Evolutionary conservation across 2,113 vertebrate species (phyloP).

Genomic region (Bos taurus): DNA sequence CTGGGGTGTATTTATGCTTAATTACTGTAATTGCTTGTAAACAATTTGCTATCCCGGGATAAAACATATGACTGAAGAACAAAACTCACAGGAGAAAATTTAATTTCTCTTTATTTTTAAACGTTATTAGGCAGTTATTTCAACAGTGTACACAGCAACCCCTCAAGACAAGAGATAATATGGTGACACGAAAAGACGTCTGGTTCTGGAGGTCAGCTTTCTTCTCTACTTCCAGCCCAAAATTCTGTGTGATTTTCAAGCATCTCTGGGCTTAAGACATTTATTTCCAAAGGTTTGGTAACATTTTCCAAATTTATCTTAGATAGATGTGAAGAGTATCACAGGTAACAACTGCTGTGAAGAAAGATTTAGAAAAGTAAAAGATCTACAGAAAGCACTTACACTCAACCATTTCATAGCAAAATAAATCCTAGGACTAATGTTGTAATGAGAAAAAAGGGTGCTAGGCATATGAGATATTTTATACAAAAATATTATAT

Average conservation of each 20-base stretch:
- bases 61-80: conserved; percentile 70
- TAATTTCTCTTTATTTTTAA: conserved; percentile 63
- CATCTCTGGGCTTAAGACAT: not conserved
- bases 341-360: not conserved
- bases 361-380: conserved; percentile 14
- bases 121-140: conserved; percentile 54
- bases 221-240: not conserved
- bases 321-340: not conserved
- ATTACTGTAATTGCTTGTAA: conserved; percentile 77
- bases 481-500: not conserved
- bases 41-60: conserved; percentile 73
- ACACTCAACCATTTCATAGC: not conserved
- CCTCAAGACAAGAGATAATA: not conserved
- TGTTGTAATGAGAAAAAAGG: not conserved
- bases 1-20: conserved; percentile 76
- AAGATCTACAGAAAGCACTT: not conserved
- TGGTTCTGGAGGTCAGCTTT: not conserved
- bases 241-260: not conserved
- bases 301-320: not conserved
- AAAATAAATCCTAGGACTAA: not conserved
- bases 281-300: not conserved
- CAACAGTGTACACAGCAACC: not conserved
- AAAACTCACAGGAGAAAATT: conserved; percentile 72
- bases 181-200: not conserved
- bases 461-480: not conserved